A percentile compares a stretch with the other conserved stretches of the same genome.
Conservation (phyloP, 2,888 invertebrate genomes). For the Thelaira solivaga region DNA sequence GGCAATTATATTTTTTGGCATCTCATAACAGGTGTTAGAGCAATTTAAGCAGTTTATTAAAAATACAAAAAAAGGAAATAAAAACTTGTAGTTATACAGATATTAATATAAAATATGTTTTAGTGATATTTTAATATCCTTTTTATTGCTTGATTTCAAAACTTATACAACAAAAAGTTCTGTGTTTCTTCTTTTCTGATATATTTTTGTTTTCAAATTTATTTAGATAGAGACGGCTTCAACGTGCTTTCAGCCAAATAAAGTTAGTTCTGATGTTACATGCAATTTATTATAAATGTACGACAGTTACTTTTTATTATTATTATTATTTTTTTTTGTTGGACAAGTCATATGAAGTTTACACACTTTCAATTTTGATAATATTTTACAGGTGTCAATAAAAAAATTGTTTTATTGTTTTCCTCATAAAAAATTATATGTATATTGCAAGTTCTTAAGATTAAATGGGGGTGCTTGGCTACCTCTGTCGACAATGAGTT, state of each 20-base stretch:
- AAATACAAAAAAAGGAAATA: neutral
- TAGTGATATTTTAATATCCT: slow-evolving; percentile 1
- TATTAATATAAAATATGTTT: neutral
- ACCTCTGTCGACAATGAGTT: too few relatives aligned
- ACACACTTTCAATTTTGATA: too few relatives aligned
- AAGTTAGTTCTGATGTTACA: slow-evolving; percentile 39
- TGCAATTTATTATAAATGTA: neutral
- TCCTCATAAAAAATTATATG: too few relatives aligned
- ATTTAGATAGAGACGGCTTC: neutral
- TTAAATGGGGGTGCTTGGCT: too few relatives aligned
- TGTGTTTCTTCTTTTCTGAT: neutral
- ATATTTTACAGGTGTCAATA: too few relatives aligned
- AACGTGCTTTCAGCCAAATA: slow-evolving; percentile 46
- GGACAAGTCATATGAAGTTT: too few relatives aligned
- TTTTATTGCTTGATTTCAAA: slow-evolving; percentile 25
- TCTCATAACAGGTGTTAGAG: slow-evolving; percentile 19
- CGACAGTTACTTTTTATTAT: neutral
- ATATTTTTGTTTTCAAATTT: slow-evolving; percentile 2
- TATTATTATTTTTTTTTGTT: neutral
- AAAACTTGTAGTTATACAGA: neutral
- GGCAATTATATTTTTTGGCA: slow-evolving; percentile 21
- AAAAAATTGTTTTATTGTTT: too few relatives aligned
- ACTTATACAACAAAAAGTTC: slow-evolving; percentile 6
- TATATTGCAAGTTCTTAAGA: too few relatives aligned
- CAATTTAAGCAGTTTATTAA: neutral